Conservation (phyloP, 2,113 vertebrate species). For the Physeter macrocephalus region DNA sequence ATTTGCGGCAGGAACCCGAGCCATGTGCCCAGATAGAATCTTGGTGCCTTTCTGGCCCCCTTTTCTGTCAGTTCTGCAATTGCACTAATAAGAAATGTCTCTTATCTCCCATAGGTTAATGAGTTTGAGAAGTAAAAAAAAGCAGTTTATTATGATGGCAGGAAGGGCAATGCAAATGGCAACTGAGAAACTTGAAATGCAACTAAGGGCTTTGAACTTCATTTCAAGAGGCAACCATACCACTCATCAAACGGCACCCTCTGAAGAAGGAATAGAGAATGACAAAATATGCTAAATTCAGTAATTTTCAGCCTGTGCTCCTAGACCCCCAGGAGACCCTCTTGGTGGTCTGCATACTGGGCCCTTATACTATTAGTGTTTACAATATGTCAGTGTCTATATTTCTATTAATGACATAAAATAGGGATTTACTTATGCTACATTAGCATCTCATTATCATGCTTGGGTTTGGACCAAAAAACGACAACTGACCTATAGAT, state of each 20-base stretch:
- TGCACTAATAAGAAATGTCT: slow-evolving; percentile 23
- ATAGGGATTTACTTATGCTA: neutral
- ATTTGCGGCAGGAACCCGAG: neutral
- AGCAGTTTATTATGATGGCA: slow-evolving; percentile 15
- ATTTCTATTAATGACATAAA: slow-evolving; percentile 3
- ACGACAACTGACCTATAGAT: neutral
- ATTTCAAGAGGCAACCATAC: neutral
- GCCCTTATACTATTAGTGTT: neutral
- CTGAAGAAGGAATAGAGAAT: slow-evolving; percentile 1
- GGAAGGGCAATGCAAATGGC: slow-evolving; percentile 17
- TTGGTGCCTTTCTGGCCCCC: neutral
- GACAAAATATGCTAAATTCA: neutral
- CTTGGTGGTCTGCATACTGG: neutral
- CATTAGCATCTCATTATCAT: slow-evolving; percentile 12
- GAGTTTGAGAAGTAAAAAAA: neutral
- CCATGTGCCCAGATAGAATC: neutral
- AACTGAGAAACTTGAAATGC: neutral
- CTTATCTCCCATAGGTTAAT: slow-evolving; percentile 29
- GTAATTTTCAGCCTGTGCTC: neutral
- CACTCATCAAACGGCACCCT: neutral
- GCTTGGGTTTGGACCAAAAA: neutral
- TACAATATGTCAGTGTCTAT: neutral
- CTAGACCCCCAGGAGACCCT: neutral
- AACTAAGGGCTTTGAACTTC: slow-evolving; percentile 1
- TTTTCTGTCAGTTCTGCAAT: slow-evolving; percentile 22